These are phyloP conservation scores for Latrodectus hesperus DNA, from an alignment of 2,888 invertebrate species.

Conservation along the genomic window DNA sequence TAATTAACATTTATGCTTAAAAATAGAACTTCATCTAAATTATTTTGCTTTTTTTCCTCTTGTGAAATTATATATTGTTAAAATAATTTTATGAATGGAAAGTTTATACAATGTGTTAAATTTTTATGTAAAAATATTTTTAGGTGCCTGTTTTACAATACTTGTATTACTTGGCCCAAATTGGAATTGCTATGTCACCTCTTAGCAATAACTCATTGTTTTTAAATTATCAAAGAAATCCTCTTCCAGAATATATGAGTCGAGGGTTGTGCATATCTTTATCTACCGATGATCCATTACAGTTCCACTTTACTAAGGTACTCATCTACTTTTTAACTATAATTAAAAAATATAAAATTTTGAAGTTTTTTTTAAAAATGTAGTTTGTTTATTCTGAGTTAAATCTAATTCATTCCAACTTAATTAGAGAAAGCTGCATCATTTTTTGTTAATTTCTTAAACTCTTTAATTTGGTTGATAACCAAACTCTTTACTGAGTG, in stretches of 20 bases:
- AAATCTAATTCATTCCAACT: too few relatives aligned
- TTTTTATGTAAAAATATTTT: conserved; percentile 26
- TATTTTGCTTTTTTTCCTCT: too few relatives aligned
- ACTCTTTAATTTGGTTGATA: too few relatives aligned
- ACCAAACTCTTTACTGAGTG: too few relatives aligned
- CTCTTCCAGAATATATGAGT: conserved; percentile 95
- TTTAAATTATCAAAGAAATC: conserved; percentile 98
- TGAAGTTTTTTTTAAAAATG: neutral
- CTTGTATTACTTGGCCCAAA: conserved; percentile 96
- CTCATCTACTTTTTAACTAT: conserved; percentile 33
- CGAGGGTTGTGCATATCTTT: conserved; percentile 94
- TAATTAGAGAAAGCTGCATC: too few relatives aligned
- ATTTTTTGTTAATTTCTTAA: too few relatives aligned
- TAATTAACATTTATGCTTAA: too few relatives aligned
- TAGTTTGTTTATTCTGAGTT: neutral
- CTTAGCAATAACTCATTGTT: conserved; percentile 98
- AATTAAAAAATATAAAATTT: neutral
- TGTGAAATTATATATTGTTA: too few relatives aligned
- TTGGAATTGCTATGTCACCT: conserved; percentile 99
- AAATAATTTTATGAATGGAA: too few relatives aligned
- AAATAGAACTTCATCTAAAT: too few relatives aligned
- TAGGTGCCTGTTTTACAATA: conserved; percentile 97
- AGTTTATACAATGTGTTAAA: too few relatives aligned
- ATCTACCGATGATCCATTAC: conserved; percentile 98
- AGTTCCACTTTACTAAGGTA: conserved; percentile 99